A percentile compares a stretch with the other conserved stretches of the same genome.
Conservation (phyloP, 2,797 vertebrate genomes). For the Agapornis canus region DNA sequence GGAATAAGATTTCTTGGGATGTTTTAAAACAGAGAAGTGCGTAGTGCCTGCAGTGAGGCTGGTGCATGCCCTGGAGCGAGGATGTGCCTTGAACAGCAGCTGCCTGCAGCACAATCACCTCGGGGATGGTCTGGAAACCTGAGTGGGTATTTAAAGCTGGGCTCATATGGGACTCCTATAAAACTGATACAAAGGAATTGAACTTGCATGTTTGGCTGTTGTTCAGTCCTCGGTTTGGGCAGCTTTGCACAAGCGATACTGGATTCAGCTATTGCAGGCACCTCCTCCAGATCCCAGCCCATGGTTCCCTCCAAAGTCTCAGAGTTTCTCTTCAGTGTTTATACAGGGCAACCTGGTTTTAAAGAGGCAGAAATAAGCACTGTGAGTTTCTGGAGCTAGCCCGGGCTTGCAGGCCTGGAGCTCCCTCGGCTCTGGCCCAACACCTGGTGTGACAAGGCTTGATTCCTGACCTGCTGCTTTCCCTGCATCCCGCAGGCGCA, state of each 20-base stretch:
- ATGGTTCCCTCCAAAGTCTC: fast-evolving
- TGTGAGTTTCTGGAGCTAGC: neutral
- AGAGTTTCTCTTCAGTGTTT: neutral
- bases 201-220: fast-evolving
- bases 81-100: fast-evolving
- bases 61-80: neutral
- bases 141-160: neutral
- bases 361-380: neutral
- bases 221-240: neutral
- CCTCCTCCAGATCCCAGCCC: fast-evolving
- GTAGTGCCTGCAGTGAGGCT: fast-evolving
- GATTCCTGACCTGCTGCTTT: neutral
- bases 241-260: fast-evolving
- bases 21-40: neutral
- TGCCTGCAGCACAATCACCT: fast-evolving
- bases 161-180: fast-evolving
- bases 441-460: neutral
- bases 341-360: neutral
- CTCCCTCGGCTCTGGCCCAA: fast-evolving
- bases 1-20: neutral
- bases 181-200: neutral
- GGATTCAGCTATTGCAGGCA: too few relatives aligned
- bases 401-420: neutral
- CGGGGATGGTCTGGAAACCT: neutral
- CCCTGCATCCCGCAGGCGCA: neutral